Percentiles rank a stretch among this genome's conserved stretches.
phyloP scores from a whole-genome alignment of 2,888 invertebrate genomes.

The Thumatha senex region DNA sequence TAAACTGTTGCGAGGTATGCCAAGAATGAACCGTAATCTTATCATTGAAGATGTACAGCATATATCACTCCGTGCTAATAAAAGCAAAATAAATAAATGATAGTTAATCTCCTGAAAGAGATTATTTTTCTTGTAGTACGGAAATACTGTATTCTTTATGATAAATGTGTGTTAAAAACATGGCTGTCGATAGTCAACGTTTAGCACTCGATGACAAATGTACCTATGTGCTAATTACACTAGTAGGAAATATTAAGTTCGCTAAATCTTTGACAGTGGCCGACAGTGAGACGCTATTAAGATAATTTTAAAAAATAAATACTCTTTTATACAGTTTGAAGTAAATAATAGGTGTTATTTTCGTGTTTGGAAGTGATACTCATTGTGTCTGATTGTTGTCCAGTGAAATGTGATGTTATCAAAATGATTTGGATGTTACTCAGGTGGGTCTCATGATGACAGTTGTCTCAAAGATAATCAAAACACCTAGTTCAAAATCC shows the following conservation, averaged over 20 bases:
- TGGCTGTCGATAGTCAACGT: background rate
- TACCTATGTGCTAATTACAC: constrained; percentile 2
- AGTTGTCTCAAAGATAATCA: no score
- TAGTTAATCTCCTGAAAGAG: constrained; percentile 6
- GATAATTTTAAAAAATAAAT: background rate
- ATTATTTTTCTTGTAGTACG: constrained; percentile 4
- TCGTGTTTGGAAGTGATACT: background rate
- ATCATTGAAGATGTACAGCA: constrained; percentile 1
- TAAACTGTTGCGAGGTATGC: no score
- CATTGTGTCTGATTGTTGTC: background rate
- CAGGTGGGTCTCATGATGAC: background rate
- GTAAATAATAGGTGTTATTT: background rate
- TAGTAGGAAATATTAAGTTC: constrained; percentile 2
- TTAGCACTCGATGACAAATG: constrained; percentile 6
- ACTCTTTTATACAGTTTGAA: background rate
- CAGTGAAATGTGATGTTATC: background rate
- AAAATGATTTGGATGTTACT: background rate
- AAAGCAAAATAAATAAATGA: constrained; percentile 8
- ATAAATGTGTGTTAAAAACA: constrained; percentile 5
- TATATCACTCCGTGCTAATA: background rate
- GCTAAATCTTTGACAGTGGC: background rate
- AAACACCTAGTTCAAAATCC: no score
- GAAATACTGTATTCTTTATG: constrained; percentile 3
- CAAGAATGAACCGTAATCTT: constrained; percentile 1
- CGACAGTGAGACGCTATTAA: background rate